Evolutionary conservation across 2,113 vertebrate species (phyloP), one percentile per base, ranked within the genome.

Genomic region (Forbesichthys papilliferus): DNA sequence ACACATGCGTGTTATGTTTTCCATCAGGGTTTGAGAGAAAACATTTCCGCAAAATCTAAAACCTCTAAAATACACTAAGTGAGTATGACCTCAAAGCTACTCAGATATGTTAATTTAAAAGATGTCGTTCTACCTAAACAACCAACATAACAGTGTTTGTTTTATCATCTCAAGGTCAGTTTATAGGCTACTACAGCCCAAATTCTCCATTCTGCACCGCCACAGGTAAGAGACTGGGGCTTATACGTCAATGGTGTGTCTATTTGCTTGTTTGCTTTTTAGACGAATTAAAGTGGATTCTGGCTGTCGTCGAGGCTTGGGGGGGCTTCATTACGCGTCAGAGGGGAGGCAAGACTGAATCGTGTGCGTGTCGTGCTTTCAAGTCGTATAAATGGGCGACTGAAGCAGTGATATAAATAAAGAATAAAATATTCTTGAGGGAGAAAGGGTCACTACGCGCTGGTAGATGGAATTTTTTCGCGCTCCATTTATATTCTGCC

Each of bases 301-400:
- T 74, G 66, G 51, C 78, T 80, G 86, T 90, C 86, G 88, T 73
- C 33, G 33, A 73, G 71, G 78, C 73, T 84, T 74, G 80, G 81
- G 70, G 84, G 85, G 71, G 85, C 87, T 84, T 88, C 74, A 87
- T 90, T 85, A 87, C 68, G 86, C 90, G 89, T 88, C 80, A 83
- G 80, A 88, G 88, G 36, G 91, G 90, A 92, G 91, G 92, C 91
- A 86, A 87, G 82, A 84, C 89, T 89, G 91, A 92, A 89, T 92
- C 94, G 84, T 84, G 75, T 84, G 75, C 80, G 81, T 92, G 88
- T 91, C 80, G 81, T 92, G 88, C 91, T 89, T 89, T 93, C 90
- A 93, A 83, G 75, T 73, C 71, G 69, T 60, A 86, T 80, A 62
- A 90, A 85, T 89, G 73, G 86, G 87, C 90, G 82, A 89, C 87